These are phyloP conservation scores for Mechanitis messenoides DNA, from an alignment of 2,888 invertebrate genomes.

Conservation along the genomic window DNA sequence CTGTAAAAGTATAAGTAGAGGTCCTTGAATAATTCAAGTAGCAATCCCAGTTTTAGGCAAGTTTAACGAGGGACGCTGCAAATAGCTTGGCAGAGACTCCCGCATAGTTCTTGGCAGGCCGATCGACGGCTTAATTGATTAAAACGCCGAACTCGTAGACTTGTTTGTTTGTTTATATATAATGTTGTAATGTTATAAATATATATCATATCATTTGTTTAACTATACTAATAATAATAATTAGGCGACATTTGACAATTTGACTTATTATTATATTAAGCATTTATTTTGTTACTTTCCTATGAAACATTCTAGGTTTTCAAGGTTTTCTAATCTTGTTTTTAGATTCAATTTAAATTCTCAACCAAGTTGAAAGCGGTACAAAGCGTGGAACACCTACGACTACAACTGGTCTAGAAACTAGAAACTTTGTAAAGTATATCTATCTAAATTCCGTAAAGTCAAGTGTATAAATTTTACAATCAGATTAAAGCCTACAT, in stretches of 20 bases:
- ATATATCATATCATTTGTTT: neutral
- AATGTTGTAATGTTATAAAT: neutral
- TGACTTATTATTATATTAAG: neutral
- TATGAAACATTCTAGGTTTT: neutral
- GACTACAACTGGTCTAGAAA: slow-evolving; percentile 24
- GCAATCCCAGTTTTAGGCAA: slow-evolving; percentile 26
- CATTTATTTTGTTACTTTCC: neutral
- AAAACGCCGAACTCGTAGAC: slow-evolving; percentile 40
- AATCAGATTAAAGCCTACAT: slow-evolving; percentile 1
- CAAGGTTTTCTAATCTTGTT: slow-evolving; percentile 3
- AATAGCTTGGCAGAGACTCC: slow-evolving; percentile 32
- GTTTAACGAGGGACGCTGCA: slow-evolving; percentile 29
- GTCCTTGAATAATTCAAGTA: slow-evolving; percentile 29
- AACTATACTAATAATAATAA: neutral
- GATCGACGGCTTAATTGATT: slow-evolving; percentile 30
- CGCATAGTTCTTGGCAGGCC: slow-evolving; percentile 29
- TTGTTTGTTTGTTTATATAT: slow-evolving; percentile 8
- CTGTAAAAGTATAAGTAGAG: slow-evolving; percentile 17
- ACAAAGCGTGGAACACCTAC: slow-evolving; percentile 22
- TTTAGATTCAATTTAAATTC: slow-evolving; percentile 12
- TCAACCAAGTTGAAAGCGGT: slow-evolving; percentile 19
- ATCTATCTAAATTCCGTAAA: neutral
- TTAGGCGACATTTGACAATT: neutral
- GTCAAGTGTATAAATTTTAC: slow-evolving; percentile 14
- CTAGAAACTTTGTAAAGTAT: slow-evolving; percentile 24